Evolutionary conservation across 1,140 invertebrate genomes (phyloP), one percentile per base, ranked within the genome.

Genomic region (Limonius californicus): DNA sequence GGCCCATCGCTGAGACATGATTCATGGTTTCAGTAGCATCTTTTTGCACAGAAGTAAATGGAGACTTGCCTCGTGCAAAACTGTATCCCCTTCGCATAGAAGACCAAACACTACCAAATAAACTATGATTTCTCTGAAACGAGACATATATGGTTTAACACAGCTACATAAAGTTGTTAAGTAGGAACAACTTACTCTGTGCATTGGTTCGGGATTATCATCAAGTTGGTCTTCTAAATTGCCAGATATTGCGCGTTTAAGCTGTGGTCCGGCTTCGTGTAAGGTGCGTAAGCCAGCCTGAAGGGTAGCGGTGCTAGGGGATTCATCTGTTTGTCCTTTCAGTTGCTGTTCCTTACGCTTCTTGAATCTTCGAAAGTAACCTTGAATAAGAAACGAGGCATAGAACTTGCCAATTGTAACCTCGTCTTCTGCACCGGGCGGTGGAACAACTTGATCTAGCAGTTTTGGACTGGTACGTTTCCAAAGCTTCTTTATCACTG

Each of bases 371-470:
- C 97, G 85, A 80, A 99, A 99, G 77, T 99, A 99, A 77, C 99
- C 98, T 81, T 99, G 98, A 76, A 99, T 99, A 7, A 99, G 87
- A 84, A 99, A 99, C 2, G 98, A 99, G n/a, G 98, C 98, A 79
- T 99, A 99, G 80, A 99, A 99, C 79, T 99, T 99, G 45, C 98
- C 98, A 0, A 99, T 98, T 0, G 98, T 99, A n/a, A 99, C 97
- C 80, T 99, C 98, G 78, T 99, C 97, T 75, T 99, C 97, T 64
- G 92, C 93, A 73, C 96, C 97, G 1, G 97, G 95, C 9, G 97
- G 97, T 20, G 98, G 98, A 0, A 99, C 96, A n/a, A 99, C 95
- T 84, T 99, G 95, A 78, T 99, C 97, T 56, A 99, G 79, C 16
- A 99, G 82, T 78, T 97, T 97, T 0, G 91, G 88, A 75, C 88